Percentiles rank a stretch among this genome's conserved stretches.
phyloP scores from a whole-genome alignment of 2,113 vertebrate species.

The Oriolus oriolus region DNA sequence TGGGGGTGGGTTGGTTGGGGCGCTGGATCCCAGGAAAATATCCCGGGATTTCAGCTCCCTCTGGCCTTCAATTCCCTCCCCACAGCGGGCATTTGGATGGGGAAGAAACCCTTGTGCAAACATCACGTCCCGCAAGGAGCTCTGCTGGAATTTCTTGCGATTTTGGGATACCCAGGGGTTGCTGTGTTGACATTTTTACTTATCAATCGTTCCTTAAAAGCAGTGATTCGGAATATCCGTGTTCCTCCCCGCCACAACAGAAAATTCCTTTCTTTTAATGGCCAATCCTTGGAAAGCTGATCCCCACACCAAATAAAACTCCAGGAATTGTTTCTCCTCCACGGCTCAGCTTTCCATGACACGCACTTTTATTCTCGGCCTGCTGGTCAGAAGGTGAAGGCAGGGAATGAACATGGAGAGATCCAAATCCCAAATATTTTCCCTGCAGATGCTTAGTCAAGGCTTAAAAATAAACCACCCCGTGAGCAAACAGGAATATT shows the following conservation, averaged over 20 bases:
- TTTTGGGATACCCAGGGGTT: not conserved
- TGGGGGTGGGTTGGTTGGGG: not conserved
- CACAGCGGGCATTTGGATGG: not conserved
- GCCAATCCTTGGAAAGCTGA: not conserved
- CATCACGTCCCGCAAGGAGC: not conserved
- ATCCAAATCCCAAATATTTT: not conserved
- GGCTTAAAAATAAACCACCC: not conserved
- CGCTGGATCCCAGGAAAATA: not conserved
- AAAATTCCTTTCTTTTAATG: not conserved
- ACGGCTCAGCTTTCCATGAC: not conserved
- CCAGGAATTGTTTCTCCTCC: not conserved
- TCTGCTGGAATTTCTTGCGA: not conserved
- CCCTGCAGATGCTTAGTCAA: not conserved
- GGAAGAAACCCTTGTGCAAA: not conserved
- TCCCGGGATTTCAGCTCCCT: not conserved
- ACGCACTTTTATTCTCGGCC: not conserved
- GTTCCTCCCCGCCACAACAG: not conserved
- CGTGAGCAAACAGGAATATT: not conserved
- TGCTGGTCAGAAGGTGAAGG: not conserved
- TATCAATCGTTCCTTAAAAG: not conserved
- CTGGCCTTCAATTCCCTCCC: not conserved
- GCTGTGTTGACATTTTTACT: not conserved
- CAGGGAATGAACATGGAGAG: not conserved
- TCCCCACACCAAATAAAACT: not conserved
- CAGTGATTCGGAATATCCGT: not conserved